phyloP scores from a whole-genome alignment of 2,113 vertebrate species.

The Osmerus mordax region DNA sequence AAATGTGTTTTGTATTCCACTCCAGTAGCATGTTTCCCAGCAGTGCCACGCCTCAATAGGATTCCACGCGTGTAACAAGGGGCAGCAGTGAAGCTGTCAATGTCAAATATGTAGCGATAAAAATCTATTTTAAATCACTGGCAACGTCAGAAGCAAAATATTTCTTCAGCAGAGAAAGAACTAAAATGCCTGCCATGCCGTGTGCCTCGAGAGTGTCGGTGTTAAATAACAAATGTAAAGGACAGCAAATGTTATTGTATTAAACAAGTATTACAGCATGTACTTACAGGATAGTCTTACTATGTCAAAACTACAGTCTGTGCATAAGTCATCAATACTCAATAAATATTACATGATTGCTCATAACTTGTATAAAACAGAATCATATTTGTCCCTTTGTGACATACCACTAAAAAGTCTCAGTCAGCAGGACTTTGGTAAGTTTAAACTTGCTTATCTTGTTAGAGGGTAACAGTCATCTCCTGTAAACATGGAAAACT shows the following conservation, averaged over 20 bases:
- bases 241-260: neutral
- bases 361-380: neutral
- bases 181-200: neutral
- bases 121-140: neutral
- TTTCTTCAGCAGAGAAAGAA: neutral
- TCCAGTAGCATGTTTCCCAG: too few species aligned
- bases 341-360: neutral
- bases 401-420: neutral
- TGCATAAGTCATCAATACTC: neutral
- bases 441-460: too few species aligned
- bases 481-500: neutral
- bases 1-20: too few species aligned
- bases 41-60: neutral
- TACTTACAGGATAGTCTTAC: too few species aligned
- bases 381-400: neutral
- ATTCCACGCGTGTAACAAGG: neutral
- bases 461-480: neutral
- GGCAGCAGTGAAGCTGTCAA: neutral
- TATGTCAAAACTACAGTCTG: too few species aligned
- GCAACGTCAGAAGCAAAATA: neutral
- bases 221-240: neutral
- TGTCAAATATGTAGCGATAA: neutral
- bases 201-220: neutral
- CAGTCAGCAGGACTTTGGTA: neutral
- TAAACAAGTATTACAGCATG: too few species aligned